Base-by-base conservation (phyloP, 1,140 invertebrate species). In the Leptinotarsa undecemlineata region DNA sequence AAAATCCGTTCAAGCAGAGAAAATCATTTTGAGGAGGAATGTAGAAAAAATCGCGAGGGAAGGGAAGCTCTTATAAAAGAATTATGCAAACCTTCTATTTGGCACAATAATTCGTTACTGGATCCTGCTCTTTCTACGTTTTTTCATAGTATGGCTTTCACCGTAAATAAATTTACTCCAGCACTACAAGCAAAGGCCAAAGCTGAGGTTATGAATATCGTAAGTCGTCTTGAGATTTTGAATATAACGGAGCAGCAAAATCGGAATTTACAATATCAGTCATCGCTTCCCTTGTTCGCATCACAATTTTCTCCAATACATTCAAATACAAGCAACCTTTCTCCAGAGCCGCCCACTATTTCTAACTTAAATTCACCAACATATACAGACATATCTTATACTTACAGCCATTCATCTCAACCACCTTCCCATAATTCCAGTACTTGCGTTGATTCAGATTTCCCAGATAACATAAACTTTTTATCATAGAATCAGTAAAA, bases 111-210 rank as follows among this genome's bases (percentile, higher is more conserved):
- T 51, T 15, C 48, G 51, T 71, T 14, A 57, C 3, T 51, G n/a
- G 69, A 71, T 57, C 17, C 69, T 51, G 69, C 69, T n/a, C 2
- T 48, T 51, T 20, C 48, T 60, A 71, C 48, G 69, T 71, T 71
- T 71, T 71, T 71, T 51, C 14, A 71, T n/a, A 71, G 69, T 71
- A 26, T 71, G n/a, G 47, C 48, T 20, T 33, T 47, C 48, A 71
- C 47, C 48, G 69, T 71, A 51, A 51, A 8, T 51, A 71, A 33
- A 51, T 71, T 48, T 71, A n/a, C 48, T 19, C 48, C 69, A 51
- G 4, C 48, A 51, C n/a, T 51, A n/a, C 8, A 71, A 71, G 69
- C 69, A 51, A 71, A 48, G 23, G 17, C 48, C 57, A 71, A 71
- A 71, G 48, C 23, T 19, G 69, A 71, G 20, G 48, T 71, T 14